Evolutionary conservation across 2,797 vertebrate genomes (phyloP), one percentile per base, ranked within the genome.

Genomic region (Myiotriccus ornatus): DNA sequence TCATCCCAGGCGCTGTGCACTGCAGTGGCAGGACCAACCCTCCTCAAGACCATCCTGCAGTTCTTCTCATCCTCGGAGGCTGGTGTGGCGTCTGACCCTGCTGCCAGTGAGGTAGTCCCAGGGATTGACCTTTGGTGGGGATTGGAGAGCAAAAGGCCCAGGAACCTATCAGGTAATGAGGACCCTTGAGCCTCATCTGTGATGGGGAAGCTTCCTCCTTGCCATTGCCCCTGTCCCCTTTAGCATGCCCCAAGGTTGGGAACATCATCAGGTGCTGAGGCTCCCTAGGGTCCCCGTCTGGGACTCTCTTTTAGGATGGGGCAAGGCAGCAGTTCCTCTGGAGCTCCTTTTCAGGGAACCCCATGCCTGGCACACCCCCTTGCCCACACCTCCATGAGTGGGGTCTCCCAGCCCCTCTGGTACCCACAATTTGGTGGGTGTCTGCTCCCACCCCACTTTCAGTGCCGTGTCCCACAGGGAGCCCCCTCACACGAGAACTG

Each of bases 31-130:
- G 99, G 99, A 84, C 99, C 99, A 89, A 98, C 98, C 55, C 97
- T 99, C 62, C 97, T 99, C 76, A 99, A 99, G 97, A 99, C 98
- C 0, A 97, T 99, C 97, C 98, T 98, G 85, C 98, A 98, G 95
- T 98, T 99, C 83, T 99, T 99, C 96, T 98, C 97, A 0, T 98
- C 98, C 56, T 98, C 98, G 0, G 98, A 98, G 79, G 98, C 98
- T 6, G 96, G 93, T 11, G 97, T 98, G 92, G 96, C 77, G 0
- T 68, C 89, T 70, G 97, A 97, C 12, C 85, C 97, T 4, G 30
- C 95, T 1, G 22, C 70, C 49, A 39, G 44, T 0, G 80, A 93
- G 34, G 19, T 14, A 7, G 25, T 39, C 27, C 27, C 64, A 9
- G 84, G 75, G 59, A 12, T 63, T 1, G 69, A 87, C 89, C 87